Conservation (phyloP, 2,113 vertebrate species). For the Cyanistes caeruleus region DNA sequence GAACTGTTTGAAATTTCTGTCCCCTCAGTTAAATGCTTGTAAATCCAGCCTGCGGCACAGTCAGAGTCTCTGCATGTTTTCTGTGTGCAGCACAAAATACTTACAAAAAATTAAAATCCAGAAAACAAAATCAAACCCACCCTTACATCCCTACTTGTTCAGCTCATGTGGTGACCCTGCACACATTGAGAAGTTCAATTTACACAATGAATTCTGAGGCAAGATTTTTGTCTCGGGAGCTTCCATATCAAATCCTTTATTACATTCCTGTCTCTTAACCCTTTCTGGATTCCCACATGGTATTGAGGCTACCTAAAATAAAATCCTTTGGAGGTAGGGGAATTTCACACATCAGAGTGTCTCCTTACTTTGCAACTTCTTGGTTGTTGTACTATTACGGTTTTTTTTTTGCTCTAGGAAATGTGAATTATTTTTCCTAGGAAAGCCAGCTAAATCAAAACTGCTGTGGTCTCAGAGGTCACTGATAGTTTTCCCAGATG, state of each 20-base stretch:
- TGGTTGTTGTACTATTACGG: background rate
- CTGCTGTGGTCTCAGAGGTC: background rate
- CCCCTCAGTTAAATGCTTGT: background rate
- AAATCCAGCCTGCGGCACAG: background rate
- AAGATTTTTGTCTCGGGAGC: background rate
- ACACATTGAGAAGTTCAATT: background rate
- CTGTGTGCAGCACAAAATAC: background rate
- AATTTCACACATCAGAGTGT: background rate
- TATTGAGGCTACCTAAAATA: background rate
- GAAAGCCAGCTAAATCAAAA: background rate
- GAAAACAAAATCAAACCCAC: background rate
- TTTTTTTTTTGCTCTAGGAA: background rate
- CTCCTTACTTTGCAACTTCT: background rate
- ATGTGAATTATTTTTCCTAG: background rate
- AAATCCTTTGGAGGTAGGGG: background rate
- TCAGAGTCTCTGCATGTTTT: background rate
- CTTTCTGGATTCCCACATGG: background rate
- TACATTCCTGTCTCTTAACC: background rate
- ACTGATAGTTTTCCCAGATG: background rate
- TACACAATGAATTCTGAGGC: background rate
- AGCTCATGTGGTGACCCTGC: rapidly evolving
- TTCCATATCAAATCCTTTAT: background rate
- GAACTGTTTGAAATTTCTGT: background rate
- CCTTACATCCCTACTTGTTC: background rate
- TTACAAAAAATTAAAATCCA: background rate